Evolutionary conservation across 2,888 invertebrate species (phyloP), one percentile per base, ranked within the genome.

Genomic region (Diarsia rubi): DNA sequence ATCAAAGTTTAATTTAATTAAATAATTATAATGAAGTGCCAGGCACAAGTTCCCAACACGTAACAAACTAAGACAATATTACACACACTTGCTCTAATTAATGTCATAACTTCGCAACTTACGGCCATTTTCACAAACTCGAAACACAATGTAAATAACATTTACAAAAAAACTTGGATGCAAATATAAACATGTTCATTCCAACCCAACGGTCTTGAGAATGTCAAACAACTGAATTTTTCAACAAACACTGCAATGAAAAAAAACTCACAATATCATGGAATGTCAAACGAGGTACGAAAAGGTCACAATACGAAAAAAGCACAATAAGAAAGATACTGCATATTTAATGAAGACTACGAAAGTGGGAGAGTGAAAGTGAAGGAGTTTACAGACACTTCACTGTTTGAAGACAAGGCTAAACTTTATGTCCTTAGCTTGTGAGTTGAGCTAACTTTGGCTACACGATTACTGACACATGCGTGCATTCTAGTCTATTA

Each of bases 61-160:
- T 75, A 66, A 45, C 69, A 75, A 79, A 79, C 65, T 79, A 62
- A 27, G 37, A 79, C 79, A 81, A 75, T 79, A 77, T 77, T 66
- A 75, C 54, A 81, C 81, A 81, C 81, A 75, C 79, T 79, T 79
- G 44, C 59, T 75, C 60, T 60, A 75, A 66, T 81, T 79, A 79
- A 80, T 75, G 81, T 67, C 66, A 73, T 49, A 79, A 78, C 63
- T 79, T 74, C 24, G 63, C 14, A 21, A 78, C 44, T 37, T 52
- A 67, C 66, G 79, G 79, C 64, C 78, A 63, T 77, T 78, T 60
- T 52, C 52, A 44, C 42, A 19, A 65, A 77, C 64, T 71, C 49
- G 8, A n/a, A 65, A 64, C 42, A 63, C 42, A 69, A 75, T 65
- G 47, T 65, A 16, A 65, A 64, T n/a, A 44, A 19, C 21, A 67